Percentiles rank a stretch among this genome's conserved stretches.
phyloP scores from a whole-genome alignment of 2,113 vertebrate genomes.

The Panthera leo region DNA sequence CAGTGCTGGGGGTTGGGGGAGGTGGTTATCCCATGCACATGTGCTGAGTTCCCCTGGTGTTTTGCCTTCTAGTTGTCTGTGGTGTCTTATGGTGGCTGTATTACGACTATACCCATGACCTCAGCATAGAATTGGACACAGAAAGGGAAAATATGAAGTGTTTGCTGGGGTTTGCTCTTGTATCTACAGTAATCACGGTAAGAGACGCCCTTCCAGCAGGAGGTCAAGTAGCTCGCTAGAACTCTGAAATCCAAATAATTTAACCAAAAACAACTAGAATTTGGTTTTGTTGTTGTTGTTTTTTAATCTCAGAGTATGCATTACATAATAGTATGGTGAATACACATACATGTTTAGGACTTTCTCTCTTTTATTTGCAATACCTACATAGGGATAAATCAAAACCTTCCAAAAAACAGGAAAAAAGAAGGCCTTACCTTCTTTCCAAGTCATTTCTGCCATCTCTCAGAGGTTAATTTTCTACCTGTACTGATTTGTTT shows the following conservation, averaged over 20 bases:
- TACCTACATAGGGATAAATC: background rate
- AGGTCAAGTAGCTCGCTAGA: background rate
- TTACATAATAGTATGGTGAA: background rate
- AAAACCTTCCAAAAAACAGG: background rate
- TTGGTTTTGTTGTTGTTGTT: background rate
- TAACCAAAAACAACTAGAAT: background rate
- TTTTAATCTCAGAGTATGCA: background rate
- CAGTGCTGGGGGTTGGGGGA: fast-evolving
- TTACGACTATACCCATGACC: constrained; percentile 83
- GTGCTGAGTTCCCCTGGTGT: background rate
- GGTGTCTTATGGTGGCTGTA: constrained; percentile 89
- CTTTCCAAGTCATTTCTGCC: background rate
- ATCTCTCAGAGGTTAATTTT: background rate
- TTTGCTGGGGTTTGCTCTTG: constrained; percentile 84
- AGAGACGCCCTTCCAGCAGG: constrained; percentile 50
- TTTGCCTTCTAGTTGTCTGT: constrained; percentile 84
- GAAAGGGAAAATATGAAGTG: constrained; percentile 86
- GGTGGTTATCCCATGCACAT: fast-evolving
- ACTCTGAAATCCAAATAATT: background rate
- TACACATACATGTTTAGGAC: fast-evolving
- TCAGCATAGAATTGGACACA: constrained; percentile 85
- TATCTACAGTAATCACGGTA: constrained; percentile 83
- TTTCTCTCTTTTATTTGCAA: background rate
- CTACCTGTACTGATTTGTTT: background rate
- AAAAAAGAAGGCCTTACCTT: background rate